These are phyloP conservation scores for Schizaphis graminum DNA, from an alignment of 2,888 invertebrate genomes.

Conservation along the genomic window DNA sequence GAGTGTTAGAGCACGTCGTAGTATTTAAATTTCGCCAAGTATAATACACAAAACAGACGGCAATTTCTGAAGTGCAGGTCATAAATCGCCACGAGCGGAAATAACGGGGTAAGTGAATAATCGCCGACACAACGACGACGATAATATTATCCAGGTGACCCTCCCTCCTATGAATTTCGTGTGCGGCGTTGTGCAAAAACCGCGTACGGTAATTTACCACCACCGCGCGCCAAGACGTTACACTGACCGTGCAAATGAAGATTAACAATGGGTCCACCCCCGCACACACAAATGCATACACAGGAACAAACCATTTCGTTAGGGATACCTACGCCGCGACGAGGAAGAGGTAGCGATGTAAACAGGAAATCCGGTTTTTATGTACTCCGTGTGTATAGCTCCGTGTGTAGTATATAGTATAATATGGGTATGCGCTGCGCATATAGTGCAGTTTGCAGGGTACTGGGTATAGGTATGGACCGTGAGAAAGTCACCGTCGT, in stretches of 20 bases:
- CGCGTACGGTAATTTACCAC: constrained; percentile 49
- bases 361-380: constrained; percentile 58
- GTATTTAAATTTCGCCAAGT: constrained; percentile 48
- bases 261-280: constrained; percentile 58
- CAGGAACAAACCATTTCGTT: constrained; percentile 23
- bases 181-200: constrained; percentile 24
- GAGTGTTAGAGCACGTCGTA: background rate
- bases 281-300: background rate
- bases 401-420: background rate
- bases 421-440: too few species aligned
- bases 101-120: constrained; percentile 61
- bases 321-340: background rate
- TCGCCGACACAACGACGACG: constrained; percentile 28
- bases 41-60: constrained; percentile 41
- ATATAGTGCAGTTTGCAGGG: background rate
- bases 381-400: background rate
- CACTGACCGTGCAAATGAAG: constrained; percentile 64
- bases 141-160: constrained; percentile 61
- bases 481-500: constrained; percentile 57
- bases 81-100: constrained; percentile 37
- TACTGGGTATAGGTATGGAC: background rate
- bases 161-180: background rate
- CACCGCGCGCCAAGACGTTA: constrained; percentile 48
- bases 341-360: constrained; percentile 13
- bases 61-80: constrained; percentile 46